A percentile compares a stretch with the other conserved stretches of the same genome.
phyloP scores from a whole-genome alignment of 2,797 vertebrate genomes.

The Neosilurus hyrtlii region DNA sequence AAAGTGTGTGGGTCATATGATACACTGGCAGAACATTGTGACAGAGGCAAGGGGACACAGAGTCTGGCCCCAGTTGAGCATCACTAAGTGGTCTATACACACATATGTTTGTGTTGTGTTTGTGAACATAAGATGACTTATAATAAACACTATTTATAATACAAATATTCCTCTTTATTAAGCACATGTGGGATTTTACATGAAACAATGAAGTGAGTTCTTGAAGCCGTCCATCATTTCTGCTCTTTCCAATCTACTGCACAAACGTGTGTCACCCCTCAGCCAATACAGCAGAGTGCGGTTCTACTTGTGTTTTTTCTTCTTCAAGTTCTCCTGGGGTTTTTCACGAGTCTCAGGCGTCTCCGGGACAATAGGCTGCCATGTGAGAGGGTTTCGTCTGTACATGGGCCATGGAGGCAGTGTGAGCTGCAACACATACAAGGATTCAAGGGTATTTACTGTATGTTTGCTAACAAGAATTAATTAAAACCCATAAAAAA shows the following conservation, averaged over 20 bases:
- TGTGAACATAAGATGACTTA: constrained; percentile 15
- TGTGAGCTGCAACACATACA: constrained; percentile 76
- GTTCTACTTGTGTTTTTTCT: constrained; percentile 80
- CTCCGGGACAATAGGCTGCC: constrained; percentile 84
- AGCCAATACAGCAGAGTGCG: too few relatives aligned
- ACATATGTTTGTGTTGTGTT: background rate
- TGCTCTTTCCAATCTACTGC: too few relatives aligned
- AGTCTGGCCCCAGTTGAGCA: too few relatives aligned
- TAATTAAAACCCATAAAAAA: too few relatives aligned
- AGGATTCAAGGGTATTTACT: background rate
- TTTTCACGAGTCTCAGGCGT: constrained; percentile 81
- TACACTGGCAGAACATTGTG: too few relatives aligned
- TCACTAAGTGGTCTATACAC: too few relatives aligned
- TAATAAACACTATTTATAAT: constrained; percentile 38
- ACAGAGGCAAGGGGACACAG: too few relatives aligned
- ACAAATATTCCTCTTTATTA: constrained; percentile 43
- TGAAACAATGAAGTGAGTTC: background rate
- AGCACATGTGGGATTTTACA: constrained; percentile 17
- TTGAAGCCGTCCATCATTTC: too few relatives aligned
- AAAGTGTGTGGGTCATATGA: too few relatives aligned
- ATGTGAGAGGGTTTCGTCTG: constrained; percentile 85
- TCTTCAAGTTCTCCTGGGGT: constrained; percentile 79
- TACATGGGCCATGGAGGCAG: constrained; percentile 97
- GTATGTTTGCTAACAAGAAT: too few relatives aligned
- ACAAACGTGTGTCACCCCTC: background rate